Evolutionary conservation across 2,797 vertebrate genomes (phyloP), one percentile per base, ranked within the genome.

Genomic region (Sebastes kiyomatsui): DNA sequence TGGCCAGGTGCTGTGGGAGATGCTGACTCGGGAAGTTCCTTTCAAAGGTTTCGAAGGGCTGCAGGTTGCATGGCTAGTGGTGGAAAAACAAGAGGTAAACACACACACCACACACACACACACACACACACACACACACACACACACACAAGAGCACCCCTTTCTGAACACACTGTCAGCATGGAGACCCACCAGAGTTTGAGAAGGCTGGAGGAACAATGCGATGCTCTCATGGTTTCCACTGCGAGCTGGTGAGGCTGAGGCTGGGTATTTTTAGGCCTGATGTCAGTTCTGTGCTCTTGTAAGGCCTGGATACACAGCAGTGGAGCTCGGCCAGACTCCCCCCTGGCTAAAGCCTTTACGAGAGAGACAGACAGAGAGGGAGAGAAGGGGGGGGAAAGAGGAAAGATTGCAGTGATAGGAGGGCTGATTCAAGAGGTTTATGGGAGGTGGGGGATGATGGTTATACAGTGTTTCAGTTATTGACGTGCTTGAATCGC

Each of bases 11-110:
- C 96, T 99, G 87, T 99, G 98, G 98, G 98, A 99, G 96, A 99
- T 99, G 98, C 96, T 99, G 96, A 99, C 98, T 95, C 97, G 97
- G 92, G 98, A 99, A 92, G 97, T 99, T 94, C 98, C 98, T 85
- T 99, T 99, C 96, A 99, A 99, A 97, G 98, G 98, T 89, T 97
- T 99, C 67, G 98, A 99, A 95, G 98, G 98, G 94, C 96, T 99
- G 95, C 98, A 99, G 96, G 98, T 99, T 94, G 98, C 98, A 87
- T 99, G 98, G 98, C 96, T 99, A 94, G 98, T 99, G 94, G 98
- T 99, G 92, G 98, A 99, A 96, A 99, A 99, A 96, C 97, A 99
- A 93, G 98, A 99, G 98, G 98, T 94, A 87, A 79, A 14, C 33
- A n/a, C n/a, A n/a, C n/a, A n/a, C n/a, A n/a, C n/a, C n/a, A 71